A percentile compares a stretch with the other conserved stretches of the same genome.
These are phyloP conservation scores for Andricus quercusramuli DNA, from an alignment of 2,888 invertebrate genomes.

Conservation along the genomic window DNA sequence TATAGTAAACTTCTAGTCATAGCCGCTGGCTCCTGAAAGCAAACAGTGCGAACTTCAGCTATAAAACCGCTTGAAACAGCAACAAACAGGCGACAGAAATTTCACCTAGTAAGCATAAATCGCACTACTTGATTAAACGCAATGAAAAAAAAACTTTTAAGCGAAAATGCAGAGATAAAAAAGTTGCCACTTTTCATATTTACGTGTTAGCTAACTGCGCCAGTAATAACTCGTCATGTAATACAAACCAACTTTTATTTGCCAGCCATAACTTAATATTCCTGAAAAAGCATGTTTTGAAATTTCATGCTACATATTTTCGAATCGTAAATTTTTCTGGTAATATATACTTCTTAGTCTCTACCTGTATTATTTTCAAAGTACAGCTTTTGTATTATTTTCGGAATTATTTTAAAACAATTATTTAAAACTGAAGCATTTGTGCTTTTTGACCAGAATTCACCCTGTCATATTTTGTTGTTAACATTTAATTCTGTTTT, in stretches of 20 bases:
- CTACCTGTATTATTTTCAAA: too few species aligned
- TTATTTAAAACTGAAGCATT: too few species aligned
- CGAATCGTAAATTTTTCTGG: too few species aligned
- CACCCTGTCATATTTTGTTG: too few species aligned
- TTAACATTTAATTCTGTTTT: too few species aligned
- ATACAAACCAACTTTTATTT: neutral
- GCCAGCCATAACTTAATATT: neutral
- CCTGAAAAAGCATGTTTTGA: neutral
- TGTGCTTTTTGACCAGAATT: too few species aligned
- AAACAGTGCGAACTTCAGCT: neutral
- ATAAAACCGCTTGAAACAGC: conserved; percentile 5
- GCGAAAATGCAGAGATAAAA: conserved; percentile 11
- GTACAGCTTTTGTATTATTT: too few species aligned
- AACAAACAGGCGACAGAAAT: conserved; percentile 6
- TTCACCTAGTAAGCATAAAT: conserved; percentile 23
- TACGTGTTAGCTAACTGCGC: neutral
- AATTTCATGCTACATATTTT: too few species aligned
- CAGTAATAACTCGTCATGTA: neutral
- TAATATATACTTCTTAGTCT: too few species aligned
- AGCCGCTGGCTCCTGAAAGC: neutral
- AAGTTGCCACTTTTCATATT: conserved; percentile 26
- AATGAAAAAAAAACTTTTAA: conserved; percentile 7
- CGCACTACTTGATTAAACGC: conserved; percentile 22
- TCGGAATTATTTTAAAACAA: too few species aligned
- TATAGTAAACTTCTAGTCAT: neutral